Conservation (phyloP, 2,888 invertebrate genomes). For the Deroplatys truncata region DNA sequence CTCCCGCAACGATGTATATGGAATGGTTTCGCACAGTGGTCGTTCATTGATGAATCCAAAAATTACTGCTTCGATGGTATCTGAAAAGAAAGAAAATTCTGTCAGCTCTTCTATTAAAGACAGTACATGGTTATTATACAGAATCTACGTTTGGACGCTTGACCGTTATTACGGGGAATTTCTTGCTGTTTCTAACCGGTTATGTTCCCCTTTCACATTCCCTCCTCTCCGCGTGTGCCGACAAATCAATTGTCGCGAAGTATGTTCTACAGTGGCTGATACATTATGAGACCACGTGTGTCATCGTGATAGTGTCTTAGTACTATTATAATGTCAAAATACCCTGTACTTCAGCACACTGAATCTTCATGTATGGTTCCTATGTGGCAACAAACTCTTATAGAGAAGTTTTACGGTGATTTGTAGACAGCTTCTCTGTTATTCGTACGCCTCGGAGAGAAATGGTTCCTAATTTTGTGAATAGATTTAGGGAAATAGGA, state of each 20-base stretch:
- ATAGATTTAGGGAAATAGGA: too few relatives aligned
- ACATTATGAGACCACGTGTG: too few relatives aligned
- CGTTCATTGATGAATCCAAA: constrained; percentile 45
- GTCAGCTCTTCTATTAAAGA: neutral
- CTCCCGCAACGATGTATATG: constrained; percentile 43
- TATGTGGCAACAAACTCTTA: too few relatives aligned
- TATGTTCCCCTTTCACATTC: neutral
- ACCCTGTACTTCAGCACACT: neutral
- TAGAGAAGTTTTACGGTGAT: too few relatives aligned
- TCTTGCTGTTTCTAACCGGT: neutral
- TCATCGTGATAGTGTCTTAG: neutral
- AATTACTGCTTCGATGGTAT: constrained; percentile 45
- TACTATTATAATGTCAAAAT: neutral
- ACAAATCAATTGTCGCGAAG: neutral
- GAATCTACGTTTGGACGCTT: neutral
- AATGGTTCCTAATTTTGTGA: too few relatives aligned
- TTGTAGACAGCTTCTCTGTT: too few relatives aligned
- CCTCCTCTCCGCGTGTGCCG: neutral
- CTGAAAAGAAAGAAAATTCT: neutral
- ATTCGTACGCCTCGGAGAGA: too few relatives aligned
- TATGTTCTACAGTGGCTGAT: too few relatives aligned
- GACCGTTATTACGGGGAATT: neutral
- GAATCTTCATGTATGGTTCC: neutral
- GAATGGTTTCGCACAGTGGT: constrained; percentile 44
- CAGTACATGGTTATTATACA: neutral